Base-by-base conservation (phyloP, 2,113 vertebrate genomes). In the Rutilus rutilus region DNA sequence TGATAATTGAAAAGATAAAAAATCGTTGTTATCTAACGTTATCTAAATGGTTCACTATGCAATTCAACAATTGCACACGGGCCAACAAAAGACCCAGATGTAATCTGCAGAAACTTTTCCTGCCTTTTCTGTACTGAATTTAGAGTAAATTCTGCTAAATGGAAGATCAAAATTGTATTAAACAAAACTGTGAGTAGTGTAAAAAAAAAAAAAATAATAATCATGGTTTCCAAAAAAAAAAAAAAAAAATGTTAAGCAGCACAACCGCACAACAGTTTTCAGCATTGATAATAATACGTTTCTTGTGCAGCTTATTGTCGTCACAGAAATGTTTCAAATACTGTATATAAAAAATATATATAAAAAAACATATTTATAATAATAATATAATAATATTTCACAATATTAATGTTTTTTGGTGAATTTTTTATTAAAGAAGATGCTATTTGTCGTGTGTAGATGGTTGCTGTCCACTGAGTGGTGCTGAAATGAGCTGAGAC, bases 401-500 rank as follows among this genome's bases (percentile, higher is more conserved):
- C 8, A 71, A 10, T 69, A 36, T 2, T 21, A 10, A 5, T 21
- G 30, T 4, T 15, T 47, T 69, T 69, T 8, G 33, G 17, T 21
- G 65, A 17, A 36, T 30, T 9, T 71, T 71, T 23, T 0, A 5
- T 42, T 23, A 6, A 73, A 73, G 19, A 57, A 57, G 54, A 57
- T 23, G 6, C 6, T 8, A 21, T 60, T 0, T 60, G 27, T 42
- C 9, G 3, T 4, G 25, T 17, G 30, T 33, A 50, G 39, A 50
- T 71, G 17, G 42, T 23, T 45, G 52, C 69, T 75, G 52, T 75
- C 69, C 80, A 82, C 14, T 33, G 27, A 39, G 52, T 42, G 33
- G n/a, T 75, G 59, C 73, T 85, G 59, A 85, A 85, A 19, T 52
- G 42, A 30, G 39, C 30, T 52, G 19, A 47, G 25, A 4, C 7